phyloP scores from a whole-genome alignment of 2,113 vertebrate species.

The Empidonax alnorum region DNA sequence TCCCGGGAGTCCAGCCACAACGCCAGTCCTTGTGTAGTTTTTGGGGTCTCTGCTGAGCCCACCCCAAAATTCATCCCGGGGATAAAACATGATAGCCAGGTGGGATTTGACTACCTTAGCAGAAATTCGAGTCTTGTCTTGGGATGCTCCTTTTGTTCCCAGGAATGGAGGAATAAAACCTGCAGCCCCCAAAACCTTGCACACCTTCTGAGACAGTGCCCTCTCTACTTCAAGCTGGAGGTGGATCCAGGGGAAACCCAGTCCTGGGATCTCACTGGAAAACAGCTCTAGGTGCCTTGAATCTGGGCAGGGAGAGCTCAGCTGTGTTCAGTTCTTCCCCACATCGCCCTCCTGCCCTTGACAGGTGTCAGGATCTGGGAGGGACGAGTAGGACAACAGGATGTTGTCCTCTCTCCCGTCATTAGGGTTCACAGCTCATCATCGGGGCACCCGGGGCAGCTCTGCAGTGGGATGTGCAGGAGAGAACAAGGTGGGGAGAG shows the following conservation, averaged over 20 bases:
- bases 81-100: neutral
- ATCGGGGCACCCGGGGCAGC: rapidly evolving
- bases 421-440: neutral
- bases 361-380: neutral
- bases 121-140: neutral
- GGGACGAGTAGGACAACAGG: neutral
- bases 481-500: neutral
- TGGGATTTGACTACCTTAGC: neutral
- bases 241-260: neutral
- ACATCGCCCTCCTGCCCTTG: neutral
- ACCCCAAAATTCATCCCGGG: neutral
- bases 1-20: neutral
- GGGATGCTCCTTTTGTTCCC: neutral
- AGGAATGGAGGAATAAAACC: neutral
- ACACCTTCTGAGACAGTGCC: rapidly evolving
- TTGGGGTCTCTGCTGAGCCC: neutral
- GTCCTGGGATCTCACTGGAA: neutral
- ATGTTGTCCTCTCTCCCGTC: neutral
- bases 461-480: neutral
- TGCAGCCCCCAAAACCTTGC: rapidly evolving
- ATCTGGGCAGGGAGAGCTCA: neutral
- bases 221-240: neutral
- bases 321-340: neutral
- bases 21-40: neutral
- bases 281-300: neutral